Conservation (phyloP, 2,113 vertebrate species). For the Globicephala melas region DNA sequence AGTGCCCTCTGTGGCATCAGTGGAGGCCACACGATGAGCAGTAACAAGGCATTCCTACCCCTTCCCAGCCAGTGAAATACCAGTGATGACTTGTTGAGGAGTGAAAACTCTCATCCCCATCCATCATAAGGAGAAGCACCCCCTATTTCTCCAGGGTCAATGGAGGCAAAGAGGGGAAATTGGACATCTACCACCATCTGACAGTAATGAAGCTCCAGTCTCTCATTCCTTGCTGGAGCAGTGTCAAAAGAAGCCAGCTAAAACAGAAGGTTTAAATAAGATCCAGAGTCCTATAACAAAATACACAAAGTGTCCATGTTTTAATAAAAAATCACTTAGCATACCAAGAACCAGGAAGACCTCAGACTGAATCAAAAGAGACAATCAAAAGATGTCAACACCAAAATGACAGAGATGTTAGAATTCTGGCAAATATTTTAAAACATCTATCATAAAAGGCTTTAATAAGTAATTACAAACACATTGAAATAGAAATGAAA, state of each 20-base stretch:
- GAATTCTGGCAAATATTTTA: not conserved
- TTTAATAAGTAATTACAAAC: not conserved
- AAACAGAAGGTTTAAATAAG: not conserved
- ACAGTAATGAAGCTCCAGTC: not conserved
- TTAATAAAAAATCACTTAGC: not conserved
- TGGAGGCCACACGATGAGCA: not conserved
- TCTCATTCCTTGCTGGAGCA: not conserved
- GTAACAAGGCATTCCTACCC: not conserved
- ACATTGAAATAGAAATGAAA: not conserved
- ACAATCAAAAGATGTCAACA: not conserved
- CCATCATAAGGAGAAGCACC: not conserved
- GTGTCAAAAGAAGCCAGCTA: not conserved
- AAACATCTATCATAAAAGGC: not conserved
- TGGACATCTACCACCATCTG: not conserved
- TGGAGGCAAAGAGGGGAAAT: not conserved
- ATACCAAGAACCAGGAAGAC: not conserved
- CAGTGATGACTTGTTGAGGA: not conserved
- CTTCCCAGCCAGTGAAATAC: not conserved
- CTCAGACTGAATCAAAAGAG: not conserved
- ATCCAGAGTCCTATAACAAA: not conserved
- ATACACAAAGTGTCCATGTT: not conserved
- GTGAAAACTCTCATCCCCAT: not conserved
- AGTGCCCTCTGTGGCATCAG: not conserved
- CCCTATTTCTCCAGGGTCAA: not conserved
- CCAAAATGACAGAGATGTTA: not conserved